Conservation (phyloP, 2,113 vertebrate species). For the Rhea americana region DNA sequence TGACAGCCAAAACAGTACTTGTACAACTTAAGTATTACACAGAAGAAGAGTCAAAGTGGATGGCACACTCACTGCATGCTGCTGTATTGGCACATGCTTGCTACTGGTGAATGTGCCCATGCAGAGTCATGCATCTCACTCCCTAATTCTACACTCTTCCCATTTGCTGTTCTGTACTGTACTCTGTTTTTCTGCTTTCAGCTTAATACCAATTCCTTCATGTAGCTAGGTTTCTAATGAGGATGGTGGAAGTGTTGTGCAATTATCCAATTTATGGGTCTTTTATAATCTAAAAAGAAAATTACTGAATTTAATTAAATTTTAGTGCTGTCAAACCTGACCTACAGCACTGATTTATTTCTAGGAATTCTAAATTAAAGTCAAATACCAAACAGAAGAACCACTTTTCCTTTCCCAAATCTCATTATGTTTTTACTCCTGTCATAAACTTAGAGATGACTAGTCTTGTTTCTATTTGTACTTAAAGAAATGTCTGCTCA, state of each 20-base stretch:
- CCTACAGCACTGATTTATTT: slow-evolving; percentile 24
- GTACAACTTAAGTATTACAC: not conserved
- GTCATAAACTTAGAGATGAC: not conserved
- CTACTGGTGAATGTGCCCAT: not conserved
- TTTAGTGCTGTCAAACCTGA: slow-evolving; percentile 36
- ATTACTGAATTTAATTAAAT: slow-evolving; percentile 21
- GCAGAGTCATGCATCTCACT: not conserved
- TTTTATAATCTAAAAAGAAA: slow-evolving; percentile 27
- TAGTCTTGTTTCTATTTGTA: not conserved
- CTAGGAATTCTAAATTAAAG: not conserved
- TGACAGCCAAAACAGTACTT: not conserved
- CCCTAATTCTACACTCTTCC: not conserved
- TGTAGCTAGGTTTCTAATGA: slow-evolving; percentile 4
- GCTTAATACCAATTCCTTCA: not conserved
- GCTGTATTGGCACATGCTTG: accelerated
- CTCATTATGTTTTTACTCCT: not conserved
- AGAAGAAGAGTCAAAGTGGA: not conserved
- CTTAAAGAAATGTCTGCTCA: not conserved
- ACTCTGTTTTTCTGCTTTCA: not conserved
- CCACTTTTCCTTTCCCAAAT: not conserved
- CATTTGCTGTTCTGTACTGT: not conserved
- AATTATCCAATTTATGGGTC: not conserved
- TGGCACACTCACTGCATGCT: accelerated
- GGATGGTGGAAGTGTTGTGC: not conserved
- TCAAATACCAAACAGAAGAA: not conserved